These are phyloP conservation scores for Mormyrus iriodes DNA, from an alignment of 2,113 vertebrate genomes.

Conservation along the genomic window DNA sequence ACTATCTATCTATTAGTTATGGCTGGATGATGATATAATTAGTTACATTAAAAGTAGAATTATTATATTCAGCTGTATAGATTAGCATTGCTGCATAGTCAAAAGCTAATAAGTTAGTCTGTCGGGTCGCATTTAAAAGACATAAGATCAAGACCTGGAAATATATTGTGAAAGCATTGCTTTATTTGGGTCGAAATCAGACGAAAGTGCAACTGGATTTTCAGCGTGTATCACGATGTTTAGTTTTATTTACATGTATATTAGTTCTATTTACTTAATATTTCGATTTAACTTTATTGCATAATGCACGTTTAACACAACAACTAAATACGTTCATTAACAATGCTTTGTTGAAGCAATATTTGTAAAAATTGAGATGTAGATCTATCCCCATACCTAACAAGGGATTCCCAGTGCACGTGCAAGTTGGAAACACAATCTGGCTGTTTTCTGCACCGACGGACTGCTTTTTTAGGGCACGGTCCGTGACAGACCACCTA, in stretches of 20 bases:
- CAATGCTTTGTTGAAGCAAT: not conserved
- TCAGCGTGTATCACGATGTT: not conserved
- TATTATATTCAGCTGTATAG: not conserved
- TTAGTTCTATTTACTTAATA: not conserved
- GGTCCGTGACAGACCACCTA: constrained; percentile 3
- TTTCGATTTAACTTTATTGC: not conserved
- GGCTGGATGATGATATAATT: not conserved
- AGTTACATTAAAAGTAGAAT: not conserved
- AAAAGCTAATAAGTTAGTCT: not conserved
- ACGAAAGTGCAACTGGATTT: not conserved
- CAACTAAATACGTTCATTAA: not conserved
- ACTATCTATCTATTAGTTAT: not conserved
- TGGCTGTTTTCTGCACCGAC: not conserved
- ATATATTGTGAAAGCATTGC: not conserved
- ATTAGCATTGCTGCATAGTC: no score
- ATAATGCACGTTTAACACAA: not conserved
- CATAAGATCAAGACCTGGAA: not conserved
- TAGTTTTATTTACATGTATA: not conserved
- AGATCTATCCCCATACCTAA: not conserved
- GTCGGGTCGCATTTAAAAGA: no score
- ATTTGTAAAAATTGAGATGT: not conserved
- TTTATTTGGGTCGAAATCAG: not conserved
- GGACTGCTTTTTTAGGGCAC: not conserved
- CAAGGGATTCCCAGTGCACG: not conserved
- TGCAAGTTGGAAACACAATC: not conserved